Evolutionary conservation across 2,888 invertebrate genomes (phyloP).

Genomic region (Agrotis segetum): DNA sequence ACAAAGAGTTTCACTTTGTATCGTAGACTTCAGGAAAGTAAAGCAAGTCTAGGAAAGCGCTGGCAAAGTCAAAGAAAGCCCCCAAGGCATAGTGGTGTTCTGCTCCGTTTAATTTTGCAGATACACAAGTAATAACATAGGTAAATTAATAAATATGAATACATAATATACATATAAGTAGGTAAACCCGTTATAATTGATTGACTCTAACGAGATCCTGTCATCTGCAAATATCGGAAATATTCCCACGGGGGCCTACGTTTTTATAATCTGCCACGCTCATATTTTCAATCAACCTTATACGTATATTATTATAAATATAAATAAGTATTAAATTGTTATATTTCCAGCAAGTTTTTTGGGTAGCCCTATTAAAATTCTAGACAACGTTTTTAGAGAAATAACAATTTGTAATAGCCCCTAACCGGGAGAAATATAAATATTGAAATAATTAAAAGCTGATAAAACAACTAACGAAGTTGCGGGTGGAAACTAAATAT

Average conservation of each 20-base stretch:
- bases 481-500: background rate
- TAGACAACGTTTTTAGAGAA: background rate
- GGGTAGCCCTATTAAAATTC: background rate
- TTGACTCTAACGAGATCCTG: constrained; percentile 16
- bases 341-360: background rate
- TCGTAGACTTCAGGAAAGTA: background rate
- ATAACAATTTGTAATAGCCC: constrained; percentile 1
- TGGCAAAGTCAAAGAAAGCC: constrained; percentile 38
- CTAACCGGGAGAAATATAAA: background rate
- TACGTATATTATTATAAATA: no score
- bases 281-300: constrained; percentile 15
- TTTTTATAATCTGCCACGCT: constrained; percentile 7
- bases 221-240: constrained; percentile 16
- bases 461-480: background rate
- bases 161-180: no score
- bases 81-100: constrained; percentile 14
- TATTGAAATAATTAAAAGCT: background rate
- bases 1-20: constrained; percentile 4
- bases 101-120: constrained; percentile 1
- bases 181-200: constrained; percentile 25
- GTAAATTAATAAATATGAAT: no score
- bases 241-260: constrained; percentile 5
- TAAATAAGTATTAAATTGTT: background rate
- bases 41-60: constrained; percentile 16
- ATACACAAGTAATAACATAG: background rate